Conservation (phyloP, 2,113 vertebrate genomes). For the Synodontis membranacea region DNA sequence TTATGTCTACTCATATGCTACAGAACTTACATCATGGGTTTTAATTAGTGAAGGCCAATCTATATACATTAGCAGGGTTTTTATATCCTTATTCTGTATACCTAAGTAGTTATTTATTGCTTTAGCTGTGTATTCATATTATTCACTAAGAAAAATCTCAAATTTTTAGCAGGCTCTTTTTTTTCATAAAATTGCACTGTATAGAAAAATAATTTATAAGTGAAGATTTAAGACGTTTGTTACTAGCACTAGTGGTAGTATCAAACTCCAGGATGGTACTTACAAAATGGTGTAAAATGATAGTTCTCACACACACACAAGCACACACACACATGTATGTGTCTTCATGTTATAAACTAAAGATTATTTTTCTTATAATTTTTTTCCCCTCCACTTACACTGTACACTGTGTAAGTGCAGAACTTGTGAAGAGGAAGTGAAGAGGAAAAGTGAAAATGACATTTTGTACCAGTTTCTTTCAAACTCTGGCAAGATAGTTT, state of each 20-base stretch:
- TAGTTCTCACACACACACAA: too few species aligned
- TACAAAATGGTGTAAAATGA: background rate
- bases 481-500: background rate
- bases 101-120: background rate
- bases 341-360: background rate
- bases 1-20: background rate
- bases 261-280: background rate
- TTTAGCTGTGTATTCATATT: background rate
- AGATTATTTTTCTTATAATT: background rate
- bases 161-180: background rate
- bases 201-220: background rate
- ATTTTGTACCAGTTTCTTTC: background rate
- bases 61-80: background rate
- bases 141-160: background rate
- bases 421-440: background rate
- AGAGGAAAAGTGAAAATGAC: background rate
- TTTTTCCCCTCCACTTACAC: background rate
- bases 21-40: background rate
- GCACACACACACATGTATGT: too few species aligned
- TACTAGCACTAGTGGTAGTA: background rate
- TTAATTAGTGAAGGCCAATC: background rate
- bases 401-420: background rate
- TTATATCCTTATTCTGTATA: background rate
- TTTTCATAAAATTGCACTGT: background rate
- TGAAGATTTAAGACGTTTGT: background rate